Conservation (phyloP, 30 jellyfish, hydroid and myxozoan species). For the Calvadosia cruxmelitensis region DNA sequence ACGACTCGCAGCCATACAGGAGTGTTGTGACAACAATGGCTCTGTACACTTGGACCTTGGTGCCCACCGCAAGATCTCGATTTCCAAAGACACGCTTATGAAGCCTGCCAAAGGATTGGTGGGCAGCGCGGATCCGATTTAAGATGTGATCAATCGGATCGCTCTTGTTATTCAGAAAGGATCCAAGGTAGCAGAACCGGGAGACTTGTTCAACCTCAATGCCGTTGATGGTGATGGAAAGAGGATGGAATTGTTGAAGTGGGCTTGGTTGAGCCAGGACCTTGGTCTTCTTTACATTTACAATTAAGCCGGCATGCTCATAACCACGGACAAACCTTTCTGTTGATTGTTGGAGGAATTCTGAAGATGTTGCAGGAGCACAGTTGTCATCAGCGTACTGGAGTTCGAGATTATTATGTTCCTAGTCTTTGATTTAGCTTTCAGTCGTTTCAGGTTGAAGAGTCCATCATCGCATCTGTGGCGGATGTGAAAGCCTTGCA, state of each 20-base stretch:
- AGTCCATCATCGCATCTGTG: conserved; percentile 1
- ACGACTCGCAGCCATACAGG: conserved; percentile 6
- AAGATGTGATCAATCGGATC: neutral
- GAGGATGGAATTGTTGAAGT: conserved; percentile 13
- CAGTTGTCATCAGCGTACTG: no score
- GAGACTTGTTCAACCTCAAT: conserved; percentile 2
- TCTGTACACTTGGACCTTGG: conserved; percentile 1
- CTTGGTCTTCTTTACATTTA: conserved; percentile 4
- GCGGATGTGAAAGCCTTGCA: conserved; percentile 1
- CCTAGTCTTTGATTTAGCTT: no score
- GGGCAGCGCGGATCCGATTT: neutral
- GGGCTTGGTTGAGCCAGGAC: conserved; percentile 18
- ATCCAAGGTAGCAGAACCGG: conserved; percentile 10
- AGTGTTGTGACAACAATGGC: conserved; percentile 5
- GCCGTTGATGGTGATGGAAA: conserved; percentile 1
- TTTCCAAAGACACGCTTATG: no score
- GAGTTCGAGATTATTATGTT: no score
- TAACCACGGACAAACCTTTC: no score
- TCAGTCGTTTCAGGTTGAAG: conserved; percentile 15
- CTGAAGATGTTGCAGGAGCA: no score
- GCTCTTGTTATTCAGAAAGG: neutral
- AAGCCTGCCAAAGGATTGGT: neutral
- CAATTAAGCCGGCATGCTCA: neutral
- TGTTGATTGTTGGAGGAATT: no score
- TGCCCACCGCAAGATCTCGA: no score